Conservation (phyloP, 1,140 invertebrate species). For the Drosophila eugracilis region DNA sequence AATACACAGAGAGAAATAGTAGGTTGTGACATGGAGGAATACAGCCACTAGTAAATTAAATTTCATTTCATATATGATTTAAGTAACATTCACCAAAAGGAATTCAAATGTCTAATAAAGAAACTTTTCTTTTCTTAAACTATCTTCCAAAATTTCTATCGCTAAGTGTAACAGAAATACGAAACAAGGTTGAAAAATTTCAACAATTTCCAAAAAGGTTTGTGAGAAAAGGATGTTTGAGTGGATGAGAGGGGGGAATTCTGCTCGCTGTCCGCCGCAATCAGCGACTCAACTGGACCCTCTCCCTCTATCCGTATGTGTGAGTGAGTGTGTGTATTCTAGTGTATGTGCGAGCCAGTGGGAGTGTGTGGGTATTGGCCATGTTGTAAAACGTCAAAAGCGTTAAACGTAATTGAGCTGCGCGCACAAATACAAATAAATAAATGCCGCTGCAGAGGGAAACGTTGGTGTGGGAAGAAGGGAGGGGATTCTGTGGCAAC, state of each 20-base stretch:
- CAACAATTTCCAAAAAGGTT: conserved; percentile 53
- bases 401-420: conserved; percentile 83
- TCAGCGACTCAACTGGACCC: conserved; percentile 57
- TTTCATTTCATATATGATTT: no score
- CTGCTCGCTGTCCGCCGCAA: conserved; percentile 57
- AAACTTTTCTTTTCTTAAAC: no score
- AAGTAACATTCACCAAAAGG: no score
- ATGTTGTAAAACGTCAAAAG: conserved; percentile 82
- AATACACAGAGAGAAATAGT: conserved; percentile 64
- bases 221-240: conserved; percentile 15
- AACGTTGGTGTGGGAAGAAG: neutral
- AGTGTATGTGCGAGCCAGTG: conserved; percentile 30
- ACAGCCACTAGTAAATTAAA: no score
- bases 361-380: conserved; percentile 38
- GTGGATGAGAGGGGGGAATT: conserved; percentile 1
- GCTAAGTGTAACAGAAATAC: conserved; percentile 26
- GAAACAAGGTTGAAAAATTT: conserved; percentile 54
- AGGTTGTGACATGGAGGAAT: no score
- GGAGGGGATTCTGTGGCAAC: conserved; percentile 17
- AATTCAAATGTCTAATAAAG: no score
- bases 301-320: neutral
- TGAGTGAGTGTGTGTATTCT: neutral
- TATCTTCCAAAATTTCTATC: neutral
- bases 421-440: conserved; percentile 83
- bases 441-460: conserved; percentile 63